Percentiles rank a stretch among this genome's conserved stretches.
Conservation (phyloP, 2,888 invertebrate species). For the Tinea semifulvella region DNA sequence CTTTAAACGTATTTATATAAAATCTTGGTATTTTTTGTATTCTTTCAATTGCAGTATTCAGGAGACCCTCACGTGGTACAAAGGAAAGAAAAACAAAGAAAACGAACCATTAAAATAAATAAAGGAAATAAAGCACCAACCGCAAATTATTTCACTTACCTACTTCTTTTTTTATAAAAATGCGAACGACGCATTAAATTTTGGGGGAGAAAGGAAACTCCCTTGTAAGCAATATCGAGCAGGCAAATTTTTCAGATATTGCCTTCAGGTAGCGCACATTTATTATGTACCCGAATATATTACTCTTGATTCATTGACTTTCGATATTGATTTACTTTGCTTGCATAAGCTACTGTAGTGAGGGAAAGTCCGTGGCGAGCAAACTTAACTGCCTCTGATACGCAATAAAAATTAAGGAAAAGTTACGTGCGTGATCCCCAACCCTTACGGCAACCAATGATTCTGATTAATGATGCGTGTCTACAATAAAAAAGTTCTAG, state of each 20-base stretch:
- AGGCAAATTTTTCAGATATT: slow-evolving; percentile 69
- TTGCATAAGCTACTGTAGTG: slow-evolving; percentile 59
- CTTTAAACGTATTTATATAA: slow-evolving; percentile 11
- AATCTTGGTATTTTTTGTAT: slow-evolving; percentile 24
- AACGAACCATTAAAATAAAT: slow-evolving; percentile 64
- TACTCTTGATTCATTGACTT: slow-evolving; percentile 68
- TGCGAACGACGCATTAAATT: slow-evolving; percentile 68
- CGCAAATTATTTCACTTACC: slow-evolving; percentile 66
- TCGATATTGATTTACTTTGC: slow-evolving; percentile 66
- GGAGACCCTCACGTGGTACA: slow-evolving; percentile 39
- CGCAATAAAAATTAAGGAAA: slow-evolving; percentile 36
- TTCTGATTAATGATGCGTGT: too few species aligned
- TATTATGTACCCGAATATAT: slow-evolving; percentile 69
- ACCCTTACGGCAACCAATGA: too few species aligned
- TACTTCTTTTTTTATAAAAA: slow-evolving; percentile 67
- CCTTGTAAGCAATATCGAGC: slow-evolving; percentile 67
- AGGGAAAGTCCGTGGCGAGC: slow-evolving; percentile 32
- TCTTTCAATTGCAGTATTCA: slow-evolving; percentile 17
- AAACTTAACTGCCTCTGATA: slow-evolving; percentile 32
- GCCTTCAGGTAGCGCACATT: slow-evolving; percentile 68
- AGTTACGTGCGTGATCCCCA: slow-evolving; percentile 25
- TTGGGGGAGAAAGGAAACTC: slow-evolving; percentile 66
- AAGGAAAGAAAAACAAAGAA: slow-evolving; percentile 53
- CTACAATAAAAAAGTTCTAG: too few species aligned
- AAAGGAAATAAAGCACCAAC: slow-evolving; percentile 62